A percentile compares a stretch with the other conserved stretches of the same genome.
These are phyloP conservation scores for Notodonta ziczac DNA, from an alignment of 2,888 invertebrate genomes.

Conservation along the genomic window DNA sequence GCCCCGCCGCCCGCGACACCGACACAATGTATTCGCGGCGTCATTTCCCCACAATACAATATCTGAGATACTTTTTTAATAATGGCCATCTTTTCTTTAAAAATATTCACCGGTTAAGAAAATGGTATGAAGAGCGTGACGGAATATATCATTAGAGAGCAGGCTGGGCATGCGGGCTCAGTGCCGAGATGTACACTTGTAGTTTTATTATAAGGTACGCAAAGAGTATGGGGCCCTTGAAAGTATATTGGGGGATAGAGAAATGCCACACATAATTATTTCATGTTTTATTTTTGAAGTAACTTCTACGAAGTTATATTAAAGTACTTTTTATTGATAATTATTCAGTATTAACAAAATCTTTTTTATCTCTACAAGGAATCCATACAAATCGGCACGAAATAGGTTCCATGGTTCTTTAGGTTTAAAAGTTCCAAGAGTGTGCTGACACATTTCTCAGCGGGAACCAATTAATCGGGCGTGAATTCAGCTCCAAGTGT, in stretches of 20 bases:
- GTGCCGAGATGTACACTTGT: not conserved
- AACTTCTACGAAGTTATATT: not conserved
- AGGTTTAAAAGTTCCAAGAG: too few relatives aligned
- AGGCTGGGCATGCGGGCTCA: not conserved
- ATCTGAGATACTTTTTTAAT: not conserved
- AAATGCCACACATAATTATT: not conserved
- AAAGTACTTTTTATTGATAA: too few relatives aligned
- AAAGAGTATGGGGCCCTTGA: not conserved
- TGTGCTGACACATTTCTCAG: not conserved
- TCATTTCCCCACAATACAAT: conserved; percentile 4
- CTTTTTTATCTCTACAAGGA: not conserved
- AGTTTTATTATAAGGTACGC: conserved; percentile 2
- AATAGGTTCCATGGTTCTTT: not conserved
- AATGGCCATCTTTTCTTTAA: conserved; percentile 1
- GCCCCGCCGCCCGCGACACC: not conserved
- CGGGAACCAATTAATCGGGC: not conserved
- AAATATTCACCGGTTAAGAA: not conserved
- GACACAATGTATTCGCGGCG: not conserved
- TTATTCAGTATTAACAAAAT: not conserved
- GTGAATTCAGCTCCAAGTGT: not conserved
- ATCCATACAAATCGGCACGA: not conserved
- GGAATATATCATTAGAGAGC: not conserved
- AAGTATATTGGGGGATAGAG: not conserved
- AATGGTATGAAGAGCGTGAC: not conserved
- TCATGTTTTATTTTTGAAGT: not conserved